These are phyloP conservation scores for Tapirus indicus DNA, from an alignment of 2,797 vertebrate genomes.

Conservation along the genomic window DNA sequence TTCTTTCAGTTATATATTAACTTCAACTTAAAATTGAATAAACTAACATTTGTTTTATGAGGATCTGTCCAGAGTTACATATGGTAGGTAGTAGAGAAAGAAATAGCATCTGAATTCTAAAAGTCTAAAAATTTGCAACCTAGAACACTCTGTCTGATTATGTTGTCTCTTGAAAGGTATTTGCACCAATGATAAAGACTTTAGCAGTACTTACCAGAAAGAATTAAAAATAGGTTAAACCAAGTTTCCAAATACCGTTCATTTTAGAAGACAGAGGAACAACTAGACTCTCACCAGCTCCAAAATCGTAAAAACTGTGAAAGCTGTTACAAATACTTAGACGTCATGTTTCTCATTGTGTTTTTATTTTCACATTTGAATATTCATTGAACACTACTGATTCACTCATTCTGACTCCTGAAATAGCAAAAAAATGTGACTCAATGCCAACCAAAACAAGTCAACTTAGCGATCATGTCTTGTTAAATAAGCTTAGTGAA, in stretches of 20 bases:
- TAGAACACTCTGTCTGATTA: not conserved
- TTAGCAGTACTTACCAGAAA: not conserved
- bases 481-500: conserved; percentile 25
- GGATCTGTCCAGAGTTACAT: not conserved
- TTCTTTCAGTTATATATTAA: conserved; percentile 34
- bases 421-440: not conserved
- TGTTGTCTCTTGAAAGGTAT: not conserved
- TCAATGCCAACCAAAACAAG: not conserved
- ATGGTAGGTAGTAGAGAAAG: not conserved
- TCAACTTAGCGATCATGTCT: not conserved
- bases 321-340: not conserved
- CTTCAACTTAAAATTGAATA: not conserved
- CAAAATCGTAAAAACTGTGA: not conserved
- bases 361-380: conserved; percentile 42
- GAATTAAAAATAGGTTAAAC: conserved; percentile 29
- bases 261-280: conserved; percentile 26
- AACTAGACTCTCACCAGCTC: not conserved
- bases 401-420: not conserved
- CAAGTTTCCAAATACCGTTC: not conserved
- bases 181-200: not conserved
- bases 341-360: not conserved
- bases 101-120: not conserved
- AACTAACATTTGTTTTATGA: not conserved
- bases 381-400: not conserved
- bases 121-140: not conserved